Evolutionary conservation across 2,888 invertebrate genomes (phyloP), one percentile per base, ranked within the genome.

Genomic region (Poecilus cupreus): DNA sequence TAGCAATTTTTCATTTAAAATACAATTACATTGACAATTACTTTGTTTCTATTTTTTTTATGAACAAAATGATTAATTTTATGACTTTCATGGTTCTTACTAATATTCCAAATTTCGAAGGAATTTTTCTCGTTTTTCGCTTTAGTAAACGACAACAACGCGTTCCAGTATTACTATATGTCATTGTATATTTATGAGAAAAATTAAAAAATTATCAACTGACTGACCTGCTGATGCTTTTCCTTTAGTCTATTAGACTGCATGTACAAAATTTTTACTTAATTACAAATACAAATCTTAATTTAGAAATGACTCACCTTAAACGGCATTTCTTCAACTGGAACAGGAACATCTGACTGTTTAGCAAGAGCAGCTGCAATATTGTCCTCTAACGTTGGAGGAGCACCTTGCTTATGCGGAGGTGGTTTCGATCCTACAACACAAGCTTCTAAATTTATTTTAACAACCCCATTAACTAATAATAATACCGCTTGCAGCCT

Each of bases 261-360:
- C 85, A 84, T 84, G 76, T 39, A 83, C 82, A 84, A 82, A 43
- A 46, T 24, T 72, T 20, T 16, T 39, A 37, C 18, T 8, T 8
- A 46, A 57, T 18, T 76, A 32, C 32, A 37, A 76, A 18, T 57
- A 39, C 3, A 6, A 57, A 77, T 46, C 51, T 43, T 16, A n/a
- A 57, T 8, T 18, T 10, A 37, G 37, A 43, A 37, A 20, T 8
- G 16, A 76, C 83, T 85, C 88, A 92, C 92, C 91, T 92, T 92
- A 88, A 92, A 92, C 11, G 92, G 92, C 90, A 91, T 92, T 87
- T 92, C 92, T 86, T 92, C 92, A 78, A 89, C 85, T 84, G 88
- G 90, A 83, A 89, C 89, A 82, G 89, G 85, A 85, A 89, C 90
- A 16, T 88, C 88, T 32, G 89, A 87, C 20, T 78, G 72, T 46